Evolutionary conservation across 2,888 invertebrate genomes (phyloP), one percentile per base, ranked within the genome.

Genomic region (Apodemia hepburni): DNA sequence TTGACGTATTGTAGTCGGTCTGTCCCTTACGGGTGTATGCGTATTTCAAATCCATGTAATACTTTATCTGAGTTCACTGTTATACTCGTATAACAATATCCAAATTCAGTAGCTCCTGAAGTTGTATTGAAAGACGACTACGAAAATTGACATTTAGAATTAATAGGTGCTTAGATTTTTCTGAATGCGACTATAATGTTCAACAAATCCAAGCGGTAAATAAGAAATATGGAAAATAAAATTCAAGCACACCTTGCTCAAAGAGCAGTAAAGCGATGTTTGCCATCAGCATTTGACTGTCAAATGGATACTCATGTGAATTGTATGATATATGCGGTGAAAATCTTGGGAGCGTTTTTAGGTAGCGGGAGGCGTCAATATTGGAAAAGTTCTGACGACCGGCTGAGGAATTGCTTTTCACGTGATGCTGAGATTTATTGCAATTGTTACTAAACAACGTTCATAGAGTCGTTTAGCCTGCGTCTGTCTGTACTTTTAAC

Each of bases 391-490:
- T 84, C 70, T 66, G 64, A 65, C 69, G 65, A 69, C 70, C 72
- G 70, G 70, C 73, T 69, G 76, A 78, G 75, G 85, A 84, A 89
- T 85, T 84, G 85, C 80, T 84, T 82, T 79, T 85, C 87, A 81
- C 85, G 82, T 84, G 82, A 76, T 84, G 82, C 76, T 79, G 74
- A 83, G 87, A 90, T 90, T 90, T 91, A 90, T 90, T 88, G 83
- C 86, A 79, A 86, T 90, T 89, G 89, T 90, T 89, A 81, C 81
- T 75, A 73, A 84, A 87, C 86, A 87, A 87, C 80, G 85, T 85
- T 82, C 81, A 77, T 80, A 76, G 77, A 75, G 84, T 82, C 90
- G 95, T 95, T 83, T 84, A 81, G 82, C 79, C 79, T n/a, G n/a
- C 7, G 33, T 33, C 33, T 33, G 33, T 33, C 33, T 33, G 4